Evolutionary conservation across 2,888 invertebrate genomes (phyloP).

Genomic region (Ornithoptera alexandrae): DNA sequence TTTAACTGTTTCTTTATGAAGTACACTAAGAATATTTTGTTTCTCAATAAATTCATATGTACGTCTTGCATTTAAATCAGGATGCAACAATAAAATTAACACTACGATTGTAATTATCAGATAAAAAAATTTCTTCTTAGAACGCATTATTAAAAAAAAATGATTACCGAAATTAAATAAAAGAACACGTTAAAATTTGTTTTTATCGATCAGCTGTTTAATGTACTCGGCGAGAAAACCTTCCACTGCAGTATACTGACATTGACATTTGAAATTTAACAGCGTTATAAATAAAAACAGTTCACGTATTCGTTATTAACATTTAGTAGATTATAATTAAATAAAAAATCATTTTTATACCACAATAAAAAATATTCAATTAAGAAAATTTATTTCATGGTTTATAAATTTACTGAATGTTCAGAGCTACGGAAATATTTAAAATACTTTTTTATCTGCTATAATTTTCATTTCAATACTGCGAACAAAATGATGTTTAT

Average conservation of each 20-base stretch:
- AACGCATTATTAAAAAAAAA: constrained; percentile 46
- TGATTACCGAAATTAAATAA: background rate
- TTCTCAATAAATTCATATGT: constrained; percentile 70
- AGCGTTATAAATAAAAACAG: background rate
- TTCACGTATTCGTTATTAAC: background rate
- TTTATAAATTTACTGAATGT: background rate
- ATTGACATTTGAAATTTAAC: background rate
- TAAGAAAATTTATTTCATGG: too few species aligned
- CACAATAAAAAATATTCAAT: background rate
- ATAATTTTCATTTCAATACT: background rate
- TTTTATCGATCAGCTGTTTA: constrained; percentile 16
- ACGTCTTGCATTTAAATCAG: constrained; percentile 51
- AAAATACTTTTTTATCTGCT: background rate
- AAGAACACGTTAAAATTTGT: background rate
- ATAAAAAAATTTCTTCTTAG: constrained; percentile 59
- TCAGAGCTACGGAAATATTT: background rate
- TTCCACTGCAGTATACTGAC: constrained; percentile 16
- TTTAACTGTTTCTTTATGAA: constrained; percentile 58
- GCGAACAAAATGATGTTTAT: background rate
- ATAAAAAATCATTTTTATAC: background rate
- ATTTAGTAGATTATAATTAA: background rate
- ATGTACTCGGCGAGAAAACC: background rate
- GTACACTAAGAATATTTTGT: constrained; percentile 61
- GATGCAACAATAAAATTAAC: constrained; percentile 58
- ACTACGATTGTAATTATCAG: constrained; percentile 44